These are phyloP conservation scores for Porites lobata DNA, from an alignment of 92 coral and sea anemone species.

Conservation along the genomic window DNA sequence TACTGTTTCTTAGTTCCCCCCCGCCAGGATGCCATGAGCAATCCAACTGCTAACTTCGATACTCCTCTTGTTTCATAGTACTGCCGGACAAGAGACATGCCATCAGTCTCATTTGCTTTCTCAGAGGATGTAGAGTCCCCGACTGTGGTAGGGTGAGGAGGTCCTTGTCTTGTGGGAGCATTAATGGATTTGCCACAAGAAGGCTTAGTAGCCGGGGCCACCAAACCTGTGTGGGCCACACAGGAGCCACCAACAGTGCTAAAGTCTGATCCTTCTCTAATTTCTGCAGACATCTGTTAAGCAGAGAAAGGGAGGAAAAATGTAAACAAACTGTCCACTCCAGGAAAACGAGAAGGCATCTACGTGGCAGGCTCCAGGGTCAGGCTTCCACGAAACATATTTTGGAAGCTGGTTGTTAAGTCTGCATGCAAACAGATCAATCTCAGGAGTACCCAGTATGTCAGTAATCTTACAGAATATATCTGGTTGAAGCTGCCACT, in stretches of 20 bases:
- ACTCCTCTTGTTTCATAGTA: slow-evolving; percentile 55
- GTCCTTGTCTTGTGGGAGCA: slow-evolving; percentile 42
- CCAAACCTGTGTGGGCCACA: slow-evolving; percentile 57
- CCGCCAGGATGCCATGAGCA: slow-evolving; percentile 65
- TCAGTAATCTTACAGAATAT: slow-evolving; percentile 29
- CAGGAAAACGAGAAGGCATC: slow-evolving; percentile 59
- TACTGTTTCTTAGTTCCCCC: slow-evolving; percentile 54
- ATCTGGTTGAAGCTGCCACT: slow-evolving; percentile 52
- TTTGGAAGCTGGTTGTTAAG: slow-evolving; percentile 32
- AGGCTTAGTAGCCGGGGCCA: slow-evolving; percentile 5
- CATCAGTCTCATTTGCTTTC: slow-evolving; percentile 35
- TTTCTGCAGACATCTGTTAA: slow-evolving; percentile 38
- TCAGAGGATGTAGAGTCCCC: slow-evolving; percentile 52
- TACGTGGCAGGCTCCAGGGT: slow-evolving; percentile 50
- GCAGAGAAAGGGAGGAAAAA: slow-evolving; percentile 25
- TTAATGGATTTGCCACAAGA: slow-evolving; percentile 37
- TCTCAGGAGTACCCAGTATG: slow-evolving; percentile 35
- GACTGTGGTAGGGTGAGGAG: slow-evolving; percentile 45
- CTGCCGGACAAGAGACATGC: slow-evolving; percentile 54
- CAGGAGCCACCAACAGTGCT: slow-evolving; percentile 26
- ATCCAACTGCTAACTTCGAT: slow-evolving; percentile 44
- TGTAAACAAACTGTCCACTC: slow-evolving; percentile 29
- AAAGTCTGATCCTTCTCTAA: slow-evolving; percentile 14
- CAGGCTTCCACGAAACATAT: slow-evolving; percentile 64
- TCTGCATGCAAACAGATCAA: slow-evolving; percentile 42